Evolutionary conservation across 1,140 invertebrate genomes (phyloP).

Genomic region (Conopomorpha cramerella): DNA sequence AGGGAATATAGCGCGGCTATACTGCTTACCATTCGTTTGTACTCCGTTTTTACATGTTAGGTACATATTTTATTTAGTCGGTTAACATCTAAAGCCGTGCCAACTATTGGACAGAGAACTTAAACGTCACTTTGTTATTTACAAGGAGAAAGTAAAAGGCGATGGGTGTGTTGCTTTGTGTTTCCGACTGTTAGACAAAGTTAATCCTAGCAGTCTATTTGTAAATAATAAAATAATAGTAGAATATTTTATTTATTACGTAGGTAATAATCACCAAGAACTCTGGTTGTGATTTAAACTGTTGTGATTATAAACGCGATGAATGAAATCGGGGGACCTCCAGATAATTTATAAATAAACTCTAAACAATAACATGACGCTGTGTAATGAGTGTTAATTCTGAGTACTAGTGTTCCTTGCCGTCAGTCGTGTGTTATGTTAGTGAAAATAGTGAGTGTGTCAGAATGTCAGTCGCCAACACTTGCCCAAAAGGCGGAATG

Average conservation of each 20-base stretch:
- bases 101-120: not conserved
- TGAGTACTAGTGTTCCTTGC: not conserved
- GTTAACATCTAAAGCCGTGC: no score
- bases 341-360: not conserved
- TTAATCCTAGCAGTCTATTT: slow-evolving; percentile 6
- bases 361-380: not conserved
- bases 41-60: not conserved
- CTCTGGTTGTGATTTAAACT: not conserved
- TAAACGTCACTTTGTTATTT: slow-evolving; percentile 37
- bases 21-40: not conserved
- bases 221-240: slow-evolving; percentile 1
- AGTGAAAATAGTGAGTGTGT: not conserved
- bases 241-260: not conserved
- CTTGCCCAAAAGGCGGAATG: slow-evolving; percentile 55
- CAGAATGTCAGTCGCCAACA: slow-evolving; percentile 18
- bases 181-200: slow-evolving; percentile 22
- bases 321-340: no score
- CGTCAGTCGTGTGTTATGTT: no score
- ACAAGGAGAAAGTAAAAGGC: slow-evolving; percentile 42
- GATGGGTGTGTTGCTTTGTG: slow-evolving; percentile 49
- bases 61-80: not conserved
- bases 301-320: no score
- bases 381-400: not conserved
- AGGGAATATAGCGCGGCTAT: not conserved
- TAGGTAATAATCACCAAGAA: not conserved